Evolutionary conservation across 1,140 invertebrate genomes (phyloP).

Genomic region (Musca domestica): DNA sequence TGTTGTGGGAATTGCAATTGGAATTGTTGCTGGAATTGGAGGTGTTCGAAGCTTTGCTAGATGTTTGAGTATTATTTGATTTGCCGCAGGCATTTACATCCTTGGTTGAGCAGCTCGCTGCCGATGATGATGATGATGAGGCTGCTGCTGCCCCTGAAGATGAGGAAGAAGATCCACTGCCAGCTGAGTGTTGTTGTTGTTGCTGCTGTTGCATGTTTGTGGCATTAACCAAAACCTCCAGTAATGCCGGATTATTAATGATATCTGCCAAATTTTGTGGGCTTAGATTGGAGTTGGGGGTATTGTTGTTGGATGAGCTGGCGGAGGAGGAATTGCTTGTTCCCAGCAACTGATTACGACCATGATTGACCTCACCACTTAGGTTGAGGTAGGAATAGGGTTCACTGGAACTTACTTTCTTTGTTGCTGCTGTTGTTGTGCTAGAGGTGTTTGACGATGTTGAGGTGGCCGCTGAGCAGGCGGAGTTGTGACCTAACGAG

Average conservation of each 20-base stretch:
- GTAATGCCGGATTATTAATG: slow-evolving; percentile 12
- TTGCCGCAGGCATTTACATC: slow-evolving; percentile 12
- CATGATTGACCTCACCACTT: slow-evolving; percentile 6
- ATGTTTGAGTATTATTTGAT: slow-evolving; percentile 14
- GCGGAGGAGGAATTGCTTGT: background rate
- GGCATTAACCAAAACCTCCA: slow-evolving; percentile 18
- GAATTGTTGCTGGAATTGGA: background rate
- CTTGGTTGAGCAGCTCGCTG: slow-evolving; percentile 11
- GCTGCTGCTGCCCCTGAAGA: background rate
- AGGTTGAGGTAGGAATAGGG: background rate
- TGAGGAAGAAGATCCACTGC: slow-evolving; percentile 5
- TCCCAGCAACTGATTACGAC: background rate
- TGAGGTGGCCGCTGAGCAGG: no score
- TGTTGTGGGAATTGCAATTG: background rate
- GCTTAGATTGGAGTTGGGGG: background rate
- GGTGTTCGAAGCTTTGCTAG: slow-evolving; percentile 1
- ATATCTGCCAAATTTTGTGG: slow-evolving; percentile 17
- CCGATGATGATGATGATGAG: slow-evolving; percentile 12
- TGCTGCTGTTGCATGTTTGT: slow-evolving; percentile 19
- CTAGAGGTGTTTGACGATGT: slow-evolving; percentile 26
- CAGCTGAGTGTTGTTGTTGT: slow-evolving; percentile 23
- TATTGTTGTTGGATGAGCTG: background rate
- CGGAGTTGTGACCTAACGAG: no score
- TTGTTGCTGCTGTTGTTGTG: slow-evolving; percentile 25
- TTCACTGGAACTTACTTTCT: slow-evolving; percentile 27